phyloP scores from a whole-genome alignment of 2,797 vertebrate genomes.

The Astyanax mexicanus region DNA sequence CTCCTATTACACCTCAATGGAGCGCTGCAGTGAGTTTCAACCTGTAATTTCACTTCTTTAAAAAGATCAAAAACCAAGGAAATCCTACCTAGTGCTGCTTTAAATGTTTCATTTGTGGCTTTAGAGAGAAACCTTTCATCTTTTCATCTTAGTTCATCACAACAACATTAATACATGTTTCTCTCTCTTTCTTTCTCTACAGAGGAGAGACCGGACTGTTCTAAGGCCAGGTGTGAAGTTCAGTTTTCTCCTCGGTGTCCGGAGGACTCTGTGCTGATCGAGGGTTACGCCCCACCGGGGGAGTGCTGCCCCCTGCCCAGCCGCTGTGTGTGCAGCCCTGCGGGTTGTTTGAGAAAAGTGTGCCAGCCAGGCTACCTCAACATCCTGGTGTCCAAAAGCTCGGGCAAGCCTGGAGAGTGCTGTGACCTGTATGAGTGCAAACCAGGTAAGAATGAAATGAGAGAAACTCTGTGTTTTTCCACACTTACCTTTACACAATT shows the following conservation, averaged over 20 bases:
- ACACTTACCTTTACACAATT: too few relatives aligned
- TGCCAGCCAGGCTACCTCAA: conserved; percentile 90
- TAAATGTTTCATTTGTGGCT: too few relatives aligned
- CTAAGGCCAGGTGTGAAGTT: conserved; percentile 89
- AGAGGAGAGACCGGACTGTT: conserved; percentile 92
- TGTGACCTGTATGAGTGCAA: conserved; percentile 93
- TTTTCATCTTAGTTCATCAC: not conserved
- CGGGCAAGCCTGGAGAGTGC: conserved; percentile 90
- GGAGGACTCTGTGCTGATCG: conserved; percentile 90
- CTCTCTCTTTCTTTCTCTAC: not conserved
- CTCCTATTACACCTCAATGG: too few relatives aligned
- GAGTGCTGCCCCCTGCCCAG: conserved; percentile 91
- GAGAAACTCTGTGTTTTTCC: too few relatives aligned
- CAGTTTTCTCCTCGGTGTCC: conserved; percentile 91
- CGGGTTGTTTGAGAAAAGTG: conserved; percentile 89
- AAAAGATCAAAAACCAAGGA: too few relatives aligned
- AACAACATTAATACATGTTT: not conserved
- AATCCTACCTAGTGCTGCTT: too few relatives aligned
- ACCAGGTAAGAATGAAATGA: conserved; percentile 78
- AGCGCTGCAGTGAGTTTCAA: too few relatives aligned
- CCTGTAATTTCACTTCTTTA: too few relatives aligned
- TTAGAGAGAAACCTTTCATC: not conserved
- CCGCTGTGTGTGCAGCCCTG: conserved; percentile 88
- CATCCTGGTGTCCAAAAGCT: conserved; percentile 89
- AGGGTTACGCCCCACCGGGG: conserved; percentile 89